A percentile compares a stretch with the other conserved stretches of the same genome.
Evolutionary conservation across 2,113 vertebrate species (phyloP).

Genomic region (Lycaon pictus): DNA sequence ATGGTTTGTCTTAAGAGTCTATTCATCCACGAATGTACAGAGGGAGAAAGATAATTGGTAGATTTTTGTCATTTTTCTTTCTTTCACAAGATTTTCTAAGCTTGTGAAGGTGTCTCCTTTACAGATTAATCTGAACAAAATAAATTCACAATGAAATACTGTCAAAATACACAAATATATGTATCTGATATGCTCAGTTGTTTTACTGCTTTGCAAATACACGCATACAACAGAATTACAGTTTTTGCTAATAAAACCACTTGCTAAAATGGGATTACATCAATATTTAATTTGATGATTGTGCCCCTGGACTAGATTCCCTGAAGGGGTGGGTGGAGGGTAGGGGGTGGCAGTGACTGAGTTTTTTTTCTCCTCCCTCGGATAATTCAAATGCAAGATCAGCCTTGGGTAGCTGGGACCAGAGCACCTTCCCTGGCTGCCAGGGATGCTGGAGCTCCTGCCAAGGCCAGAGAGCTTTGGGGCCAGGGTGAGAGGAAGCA

Average conservation of each 20-base stretch:
- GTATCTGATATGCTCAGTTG: background rate
- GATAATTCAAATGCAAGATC: slow-evolving; percentile 24
- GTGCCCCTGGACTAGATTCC: slow-evolving; percentile 12
- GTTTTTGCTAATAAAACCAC: background rate
- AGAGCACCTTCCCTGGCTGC: background rate
- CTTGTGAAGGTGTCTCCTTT: background rate
- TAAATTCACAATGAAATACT: slow-evolving; percentile 1
- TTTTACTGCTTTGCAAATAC: background rate
- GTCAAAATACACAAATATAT: slow-evolving; percentile 11
- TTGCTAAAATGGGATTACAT: slow-evolving; percentile 33
- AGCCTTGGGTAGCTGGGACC: background rate
- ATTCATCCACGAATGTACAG: background rate
- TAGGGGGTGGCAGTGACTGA: background rate
- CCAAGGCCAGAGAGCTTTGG: too few species aligned
- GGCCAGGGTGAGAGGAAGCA: background rate
- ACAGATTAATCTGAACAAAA: background rate
- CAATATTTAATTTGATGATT: slow-evolving; percentile 20
- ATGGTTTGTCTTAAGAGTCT: background rate
- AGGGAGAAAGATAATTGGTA: background rate
- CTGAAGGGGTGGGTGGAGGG: background rate
- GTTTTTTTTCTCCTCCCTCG: background rate
- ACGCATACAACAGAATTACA: background rate
- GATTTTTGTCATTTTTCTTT: slow-evolving; percentile 18
- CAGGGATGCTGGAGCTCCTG: background rate
- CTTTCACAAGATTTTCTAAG: background rate